Evolutionary conservation across 2,797 vertebrate genomes (phyloP).

Genomic region (Hydrocynus forskahlii): DNA sequence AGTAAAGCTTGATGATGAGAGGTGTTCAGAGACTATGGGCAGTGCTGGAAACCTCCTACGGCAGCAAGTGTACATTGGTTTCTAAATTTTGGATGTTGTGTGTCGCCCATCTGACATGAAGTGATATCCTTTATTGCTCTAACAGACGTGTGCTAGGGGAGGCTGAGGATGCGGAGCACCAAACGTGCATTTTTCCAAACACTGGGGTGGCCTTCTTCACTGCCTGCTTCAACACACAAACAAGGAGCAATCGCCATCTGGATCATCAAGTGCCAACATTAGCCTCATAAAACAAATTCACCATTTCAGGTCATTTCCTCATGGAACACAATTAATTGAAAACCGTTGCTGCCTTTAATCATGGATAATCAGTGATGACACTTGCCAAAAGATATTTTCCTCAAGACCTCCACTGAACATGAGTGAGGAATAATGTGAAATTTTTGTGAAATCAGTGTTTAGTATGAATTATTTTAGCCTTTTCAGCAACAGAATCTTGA

Average conservation of each 20-base stretch:
- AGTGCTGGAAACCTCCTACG: not conserved
- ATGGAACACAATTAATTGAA: slow-evolving; percentile 20
- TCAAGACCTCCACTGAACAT: not conserved
- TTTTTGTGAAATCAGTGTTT: not conserved
- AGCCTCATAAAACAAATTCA: slow-evolving; percentile 32
- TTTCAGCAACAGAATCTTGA: not conserved
- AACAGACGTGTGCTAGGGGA: slow-evolving; percentile 63
- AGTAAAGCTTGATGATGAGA: not conserved
- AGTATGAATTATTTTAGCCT: not conserved
- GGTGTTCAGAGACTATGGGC: not conserved
- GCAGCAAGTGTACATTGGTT: not conserved
- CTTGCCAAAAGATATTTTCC: slow-evolving; percentile 15
- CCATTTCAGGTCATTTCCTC: slow-evolving; percentile 5
- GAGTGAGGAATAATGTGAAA: not conserved
- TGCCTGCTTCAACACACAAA: slow-evolving; percentile 36
- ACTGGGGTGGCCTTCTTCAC: slow-evolving; percentile 8
- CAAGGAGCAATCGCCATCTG: slow-evolving; percentile 33
- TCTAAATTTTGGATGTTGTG: not conserved
- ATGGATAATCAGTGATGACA: slow-evolving; percentile 17
- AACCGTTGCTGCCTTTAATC: slow-evolving; percentile 25
- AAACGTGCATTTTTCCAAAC: slow-evolving; percentile 50
- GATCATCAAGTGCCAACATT: not conserved
- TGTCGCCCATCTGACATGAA: not conserved
- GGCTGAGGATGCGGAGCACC: slow-evolving; percentile 33
- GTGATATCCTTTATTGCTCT: slow-evolving; percentile 55